Evolutionary conservation across 1,140 invertebrate species (phyloP).

Genomic region (Ceratitis capitata): DNA sequence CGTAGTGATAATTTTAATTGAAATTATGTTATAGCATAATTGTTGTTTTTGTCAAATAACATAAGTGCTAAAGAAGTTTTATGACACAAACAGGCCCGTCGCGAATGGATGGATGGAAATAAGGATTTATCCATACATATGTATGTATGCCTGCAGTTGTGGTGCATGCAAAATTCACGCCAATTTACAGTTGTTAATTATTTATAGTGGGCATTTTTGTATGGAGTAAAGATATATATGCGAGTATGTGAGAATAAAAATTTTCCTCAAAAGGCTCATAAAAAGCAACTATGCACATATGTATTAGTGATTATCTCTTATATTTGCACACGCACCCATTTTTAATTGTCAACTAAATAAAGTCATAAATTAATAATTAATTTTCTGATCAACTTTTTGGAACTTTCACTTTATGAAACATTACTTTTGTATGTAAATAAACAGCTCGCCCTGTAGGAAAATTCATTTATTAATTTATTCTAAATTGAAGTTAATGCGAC

Average conservation of each 20-base stretch:
- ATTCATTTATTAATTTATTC: too few species aligned
- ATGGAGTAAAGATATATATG: neutral
- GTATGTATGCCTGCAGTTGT: neutral
- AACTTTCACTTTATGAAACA: too few species aligned
- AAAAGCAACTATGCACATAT: neutral
- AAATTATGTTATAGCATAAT: neutral
- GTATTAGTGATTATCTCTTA: neutral
- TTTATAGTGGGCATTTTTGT: neutral
- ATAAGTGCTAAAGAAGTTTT: neutral
- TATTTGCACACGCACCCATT: neutral
- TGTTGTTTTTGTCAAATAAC: neutral
- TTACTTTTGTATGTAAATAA: too few species aligned
- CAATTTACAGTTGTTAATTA: constrained; percentile 31
- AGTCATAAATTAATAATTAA: constrained; percentile 25
- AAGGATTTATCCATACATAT: neutral
- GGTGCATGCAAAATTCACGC: neutral
- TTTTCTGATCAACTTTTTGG: neutral
- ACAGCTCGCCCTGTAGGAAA: neutral
- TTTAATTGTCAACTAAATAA: constrained; percentile 3
- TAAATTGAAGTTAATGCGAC: too few species aligned
- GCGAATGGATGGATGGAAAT: neutral
- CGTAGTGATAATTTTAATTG: neutral
- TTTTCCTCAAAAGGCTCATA: neutral
- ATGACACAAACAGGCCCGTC: neutral
- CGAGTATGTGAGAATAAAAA: neutral